phyloP scores from a whole-genome alignment of 2,888 invertebrate genomes.

The Sisyra terminalis region DNA sequence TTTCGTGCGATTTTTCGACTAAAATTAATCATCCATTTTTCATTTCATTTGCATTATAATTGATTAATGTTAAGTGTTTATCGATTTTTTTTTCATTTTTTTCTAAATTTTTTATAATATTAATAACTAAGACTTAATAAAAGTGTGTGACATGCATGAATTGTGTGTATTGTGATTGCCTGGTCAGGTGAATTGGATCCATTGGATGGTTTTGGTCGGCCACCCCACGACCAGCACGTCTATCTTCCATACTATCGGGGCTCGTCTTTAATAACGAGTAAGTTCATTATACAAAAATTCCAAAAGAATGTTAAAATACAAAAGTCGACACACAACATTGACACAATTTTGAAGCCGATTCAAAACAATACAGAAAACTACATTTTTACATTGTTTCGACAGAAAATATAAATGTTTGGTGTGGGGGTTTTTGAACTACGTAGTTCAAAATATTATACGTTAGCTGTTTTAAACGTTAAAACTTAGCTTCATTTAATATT shows the following conservation, averaged over 20 bases:
- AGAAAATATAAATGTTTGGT: no score
- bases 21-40: no score
- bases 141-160: no score
- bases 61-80: no score
- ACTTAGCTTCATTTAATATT: no score
- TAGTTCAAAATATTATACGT: no score
- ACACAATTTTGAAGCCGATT: constrained; percentile 17
- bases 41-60: no score
- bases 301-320: constrained; percentile 66
- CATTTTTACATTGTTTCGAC: no score
- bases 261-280: constrained; percentile 62
- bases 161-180: constrained; percentile 5
- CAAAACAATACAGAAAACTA: background rate
- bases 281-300: constrained; percentile 28
- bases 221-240: constrained; percentile 60
- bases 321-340: constrained; percentile 82
- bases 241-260: constrained; percentile 75
- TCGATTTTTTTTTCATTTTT: no score
- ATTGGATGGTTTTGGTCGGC: constrained; percentile 43
- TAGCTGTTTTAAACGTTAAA: no score
- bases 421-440: no score
- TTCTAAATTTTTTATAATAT: background rate
- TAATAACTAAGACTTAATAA: background rate
- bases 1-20: no score
- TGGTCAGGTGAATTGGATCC: constrained; percentile 23